Conservation (phyloP, 2,888 invertebrate species). For the Sisyra nigra region DNA sequence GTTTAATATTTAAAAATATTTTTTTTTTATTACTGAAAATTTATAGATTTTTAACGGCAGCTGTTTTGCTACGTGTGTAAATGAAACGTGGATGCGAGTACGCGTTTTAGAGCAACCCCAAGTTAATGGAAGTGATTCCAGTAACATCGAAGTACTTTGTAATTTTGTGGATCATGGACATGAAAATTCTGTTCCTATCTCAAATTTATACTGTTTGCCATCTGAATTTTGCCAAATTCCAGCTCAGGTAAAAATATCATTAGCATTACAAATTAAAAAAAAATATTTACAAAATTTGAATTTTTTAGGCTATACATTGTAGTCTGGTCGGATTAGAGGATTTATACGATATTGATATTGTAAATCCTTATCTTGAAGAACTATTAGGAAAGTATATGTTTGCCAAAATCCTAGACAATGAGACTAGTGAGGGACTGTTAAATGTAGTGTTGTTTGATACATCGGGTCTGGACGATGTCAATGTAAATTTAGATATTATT, state of each 20-base stretch:
- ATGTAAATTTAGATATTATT: constrained; percentile 42
- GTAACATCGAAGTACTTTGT: constrained; percentile 28
- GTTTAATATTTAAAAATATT: neutral
- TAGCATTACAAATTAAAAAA: neutral
- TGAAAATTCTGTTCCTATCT: constrained; percentile 36
- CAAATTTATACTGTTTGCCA: constrained; percentile 41
- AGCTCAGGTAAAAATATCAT: constrained; percentile 39
- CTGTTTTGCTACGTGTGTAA: constrained; percentile 26
- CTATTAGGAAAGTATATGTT: constrained; percentile 7
- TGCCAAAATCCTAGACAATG: constrained; percentile 1
- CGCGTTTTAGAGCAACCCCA: constrained; percentile 32
- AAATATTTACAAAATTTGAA: neutral
- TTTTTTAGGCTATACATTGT: constrained; percentile 44
- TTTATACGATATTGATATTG: constrained; percentile 28
- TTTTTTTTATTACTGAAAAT: neutral
- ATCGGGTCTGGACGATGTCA: constrained; percentile 41
- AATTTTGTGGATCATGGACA: constrained; percentile 66
- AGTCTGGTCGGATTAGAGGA: constrained; percentile 56
- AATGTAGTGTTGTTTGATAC: constrained; percentile 48
- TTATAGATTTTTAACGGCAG: constrained; percentile 15
- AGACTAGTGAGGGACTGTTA: constrained; percentile 14
- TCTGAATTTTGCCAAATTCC: constrained; percentile 46
- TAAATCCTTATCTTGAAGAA: constrained; percentile 18
- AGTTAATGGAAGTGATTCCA: neutral
- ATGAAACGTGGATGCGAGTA: constrained; percentile 39